Evolutionary conservation across 2,113 vertebrate species (phyloP).

Genomic region (Phoxinus phoxinus): DNA sequence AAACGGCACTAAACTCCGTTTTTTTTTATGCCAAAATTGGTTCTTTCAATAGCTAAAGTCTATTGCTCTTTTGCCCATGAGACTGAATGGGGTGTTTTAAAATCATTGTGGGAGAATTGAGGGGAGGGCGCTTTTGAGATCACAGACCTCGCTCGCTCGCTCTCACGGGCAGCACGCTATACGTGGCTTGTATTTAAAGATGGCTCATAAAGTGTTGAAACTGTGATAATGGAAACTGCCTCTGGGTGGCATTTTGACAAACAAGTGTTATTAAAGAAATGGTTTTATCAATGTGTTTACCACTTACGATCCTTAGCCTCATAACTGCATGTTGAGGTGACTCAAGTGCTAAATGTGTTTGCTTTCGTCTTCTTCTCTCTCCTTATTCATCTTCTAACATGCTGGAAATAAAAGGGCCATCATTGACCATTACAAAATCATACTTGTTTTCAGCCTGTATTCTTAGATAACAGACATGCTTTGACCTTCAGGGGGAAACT

Average conservation of each 20-base stretch:
- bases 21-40: not conserved
- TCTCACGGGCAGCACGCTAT: slow-evolving; percentile 23
- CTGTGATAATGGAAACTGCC: slow-evolving; percentile 71
- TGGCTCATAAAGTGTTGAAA: slow-evolving; percentile 72
- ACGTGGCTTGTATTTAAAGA: slow-evolving; percentile 71
- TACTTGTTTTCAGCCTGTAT: not conserved
- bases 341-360: slow-evolving; percentile 28
- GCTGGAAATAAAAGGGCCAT: not conserved
- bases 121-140: slow-evolving; percentile 5
- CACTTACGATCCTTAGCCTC: slow-evolving; percentile 44
- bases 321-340: slow-evolving; percentile 33
- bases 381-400: not conserved
- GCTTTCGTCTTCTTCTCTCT: slow-evolving; percentile 12
- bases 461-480: not conserved
- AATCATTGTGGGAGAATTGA: not conserved
- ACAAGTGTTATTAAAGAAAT: slow-evolving; percentile 79
- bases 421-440: not conserved
- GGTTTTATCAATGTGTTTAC: slow-evolving; percentile 78
- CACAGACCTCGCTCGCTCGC: not conserved
- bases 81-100: slow-evolving; percentile 2
- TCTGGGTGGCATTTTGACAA: slow-evolving; percentile 75
- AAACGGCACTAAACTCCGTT: not conserved
- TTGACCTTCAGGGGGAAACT: not conserved
- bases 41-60: slow-evolving; percentile 1
- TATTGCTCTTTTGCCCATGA: slow-evolving; percentile 8